Base-by-base conservation (phyloP, 2,797 vertebrate genomes). In the Rhinella marina region DNA sequence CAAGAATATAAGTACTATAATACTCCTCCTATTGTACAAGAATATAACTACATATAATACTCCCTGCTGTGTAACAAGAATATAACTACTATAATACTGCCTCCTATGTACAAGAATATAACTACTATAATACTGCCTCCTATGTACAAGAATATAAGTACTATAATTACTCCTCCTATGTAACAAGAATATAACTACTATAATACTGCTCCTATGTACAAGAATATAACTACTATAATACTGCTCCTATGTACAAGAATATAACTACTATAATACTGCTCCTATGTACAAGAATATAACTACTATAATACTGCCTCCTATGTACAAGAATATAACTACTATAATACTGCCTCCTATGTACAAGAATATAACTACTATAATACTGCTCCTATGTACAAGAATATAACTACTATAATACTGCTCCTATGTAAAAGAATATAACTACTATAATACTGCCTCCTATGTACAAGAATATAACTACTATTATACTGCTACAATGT, bases 11-110 rank as follows among this genome's bases (percentile, higher is more conserved):
- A 68, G 25, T 68, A 68, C 64, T 68, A 68, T 68, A 68, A 68
- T 68, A 68, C 64, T 68, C 2, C 64, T 8, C 64, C 64, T 68
- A 68, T 68, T 68, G 6, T 68, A 68, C 62, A 66, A 66, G 62
- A 66, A 66, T 66, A 68, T 68, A 68, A 68, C 64, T 68, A 68
- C 64, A n/a, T 68, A 68, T 68, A 68, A 68, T 68, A 68, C 64
- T 68, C 12, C 64, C 64, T 12, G 25, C 16, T 5, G 23, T 62
- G 21, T 62, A 62, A 62, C 59, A 62, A 62, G 59, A 29, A 68
- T 68, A 68, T 68, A 68, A 68, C 64, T 68, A 68, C 64, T 29
- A 68, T 68, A 68, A 68, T 68, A 68, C 64, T 68, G 25, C 64
- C 2, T 23, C 64, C 64, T 68, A 29, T 68, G 16, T 68, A 68